These are phyloP conservation scores for Torymus auratus DNA, from an alignment of 2,888 invertebrate species.

Conservation along the genomic window DNA sequence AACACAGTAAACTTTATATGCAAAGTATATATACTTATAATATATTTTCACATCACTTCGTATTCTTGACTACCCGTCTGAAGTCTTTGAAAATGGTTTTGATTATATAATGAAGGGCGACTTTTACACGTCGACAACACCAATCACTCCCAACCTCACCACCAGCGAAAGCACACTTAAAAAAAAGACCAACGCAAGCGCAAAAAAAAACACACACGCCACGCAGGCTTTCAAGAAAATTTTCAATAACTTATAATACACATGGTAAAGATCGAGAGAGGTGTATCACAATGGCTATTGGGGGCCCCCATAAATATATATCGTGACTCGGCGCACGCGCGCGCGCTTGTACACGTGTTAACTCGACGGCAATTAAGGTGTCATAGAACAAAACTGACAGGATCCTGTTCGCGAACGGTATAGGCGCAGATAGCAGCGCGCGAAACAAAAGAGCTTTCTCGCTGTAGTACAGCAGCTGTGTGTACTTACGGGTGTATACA, in stretches of 20 bases:
- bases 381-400: slow-evolving; percentile 56
- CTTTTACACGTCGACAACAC: too few species aligned
- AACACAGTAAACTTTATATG: too few species aligned
- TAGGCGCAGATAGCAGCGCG: slow-evolving; percentile 9
- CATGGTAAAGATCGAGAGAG: background rate
- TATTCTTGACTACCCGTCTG: too few species aligned
- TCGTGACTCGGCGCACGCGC: slow-evolving; percentile 46
- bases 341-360: slow-evolving; percentile 52
- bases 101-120: too few species aligned
- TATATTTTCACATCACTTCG: too few species aligned
- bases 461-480: background rate
- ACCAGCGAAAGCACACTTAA: too few species aligned
- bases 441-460: slow-evolving; percentile 43
- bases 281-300: slow-evolving; percentile 39
- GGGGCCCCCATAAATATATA: slow-evolving; percentile 47
- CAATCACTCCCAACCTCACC: too few species aligned
- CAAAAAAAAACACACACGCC: too few species aligned
- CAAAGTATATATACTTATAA: too few species aligned
- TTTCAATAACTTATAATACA: background rate
- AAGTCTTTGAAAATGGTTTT: too few species aligned
- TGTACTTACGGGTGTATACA: too few species aligned
- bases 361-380: slow-evolving; percentile 56
- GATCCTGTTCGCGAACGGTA: slow-evolving; percentile 55
- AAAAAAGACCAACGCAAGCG: too few species aligned
- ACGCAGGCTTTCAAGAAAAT: slow-evolving; percentile 6